phyloP scores from a whole-genome alignment of 1,140 invertebrate species.

The Hesperophylax magnus region DNA sequence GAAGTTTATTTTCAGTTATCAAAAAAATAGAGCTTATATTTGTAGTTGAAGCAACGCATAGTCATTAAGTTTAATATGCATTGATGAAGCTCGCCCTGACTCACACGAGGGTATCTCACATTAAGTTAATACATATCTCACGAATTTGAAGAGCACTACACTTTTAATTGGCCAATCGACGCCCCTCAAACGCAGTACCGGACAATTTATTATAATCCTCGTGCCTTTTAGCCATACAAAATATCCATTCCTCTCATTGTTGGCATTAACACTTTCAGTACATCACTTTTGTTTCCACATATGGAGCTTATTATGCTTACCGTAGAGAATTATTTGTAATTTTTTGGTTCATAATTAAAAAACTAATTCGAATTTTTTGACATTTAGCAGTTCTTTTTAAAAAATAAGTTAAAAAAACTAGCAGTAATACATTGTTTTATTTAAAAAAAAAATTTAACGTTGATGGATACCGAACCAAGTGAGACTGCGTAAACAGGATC shows the following conservation, averaged over 20 bases:
- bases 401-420: too few species aligned
- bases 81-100: constrained; percentile 5
- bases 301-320: too few species aligned
- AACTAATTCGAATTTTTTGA: too few species aligned
- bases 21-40: constrained; percentile 5
- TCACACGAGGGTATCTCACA: constrained; percentile 39
- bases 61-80: constrained; percentile 35
- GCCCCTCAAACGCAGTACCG: constrained; percentile 47
- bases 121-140: constrained; percentile 53
- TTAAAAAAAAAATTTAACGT: too few species aligned
- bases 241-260: background rate
- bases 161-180: constrained; percentile 55
- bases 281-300: too few species aligned
- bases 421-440: too few species aligned
- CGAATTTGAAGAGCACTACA: constrained; percentile 51
- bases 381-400: too few species aligned
- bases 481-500: too few species aligned
- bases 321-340: too few species aligned
- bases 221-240: constrained; percentile 32
- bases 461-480: too few species aligned
- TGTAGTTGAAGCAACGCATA: background rate
- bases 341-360: too few species aligned
- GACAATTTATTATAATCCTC: constrained; percentile 36
- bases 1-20: background rate
- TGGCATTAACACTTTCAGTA: background rate